phyloP scores from a whole-genome alignment of 2,888 invertebrate genomes.

The Lutraria lutraria region DNA sequence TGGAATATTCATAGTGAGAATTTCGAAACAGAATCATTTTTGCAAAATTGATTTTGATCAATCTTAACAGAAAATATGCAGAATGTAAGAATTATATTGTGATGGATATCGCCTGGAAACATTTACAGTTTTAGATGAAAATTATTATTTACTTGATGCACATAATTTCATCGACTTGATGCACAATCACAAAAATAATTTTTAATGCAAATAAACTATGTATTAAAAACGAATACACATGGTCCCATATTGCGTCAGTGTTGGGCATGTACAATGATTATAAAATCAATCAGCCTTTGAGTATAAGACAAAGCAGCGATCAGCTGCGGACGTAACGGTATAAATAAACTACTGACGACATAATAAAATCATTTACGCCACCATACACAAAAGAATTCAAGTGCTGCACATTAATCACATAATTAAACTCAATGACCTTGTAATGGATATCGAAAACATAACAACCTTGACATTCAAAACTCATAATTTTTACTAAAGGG shows the following conservation, averaged over 20 bases:
- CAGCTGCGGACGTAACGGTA: not conserved
- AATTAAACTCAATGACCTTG: slow-evolving; percentile 16
- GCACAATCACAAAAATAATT: not conserved
- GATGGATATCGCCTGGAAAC: not conserved
- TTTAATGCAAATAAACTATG: not conserved
- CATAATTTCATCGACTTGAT: not conserved
- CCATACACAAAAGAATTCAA: not conserved
- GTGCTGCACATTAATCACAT: not conserved
- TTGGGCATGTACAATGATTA: not conserved
- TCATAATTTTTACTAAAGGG: not conserved
- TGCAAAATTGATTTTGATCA: not conserved
- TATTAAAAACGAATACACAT: not conserved
- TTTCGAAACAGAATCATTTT: not conserved
- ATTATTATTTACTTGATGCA: not conserved
- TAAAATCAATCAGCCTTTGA: not conserved
- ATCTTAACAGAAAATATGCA: not conserved
- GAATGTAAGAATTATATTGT: no score
- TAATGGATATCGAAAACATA: not conserved
- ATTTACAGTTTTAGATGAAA: not conserved
- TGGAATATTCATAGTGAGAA: not conserved
- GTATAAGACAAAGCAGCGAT: not conserved
- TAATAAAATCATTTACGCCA: slow-evolving; percentile 5
- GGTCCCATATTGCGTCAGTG: slow-evolving; percentile 7
- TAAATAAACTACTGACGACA: not conserved
- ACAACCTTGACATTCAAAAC: not conserved